A percentile compares a stretch with the other conserved stretches of the same genome.
Conservation (phyloP, 2,113 vertebrate species). For the Corythoichthys intestinalis region DNA sequence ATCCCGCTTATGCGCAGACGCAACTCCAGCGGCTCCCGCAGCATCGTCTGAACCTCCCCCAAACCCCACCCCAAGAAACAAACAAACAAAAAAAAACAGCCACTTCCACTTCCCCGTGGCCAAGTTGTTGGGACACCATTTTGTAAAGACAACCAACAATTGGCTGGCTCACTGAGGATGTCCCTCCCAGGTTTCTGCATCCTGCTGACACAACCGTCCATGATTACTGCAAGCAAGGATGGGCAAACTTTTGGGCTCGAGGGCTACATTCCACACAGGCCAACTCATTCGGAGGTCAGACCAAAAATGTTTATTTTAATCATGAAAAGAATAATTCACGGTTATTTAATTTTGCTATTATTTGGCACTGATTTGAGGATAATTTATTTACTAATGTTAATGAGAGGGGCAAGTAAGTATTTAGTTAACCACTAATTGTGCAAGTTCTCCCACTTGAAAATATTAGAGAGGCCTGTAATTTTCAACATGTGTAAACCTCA, state of each 20-base stretch:
- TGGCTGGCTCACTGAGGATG: conserved; percentile 39
- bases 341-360: neutral
- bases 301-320: conserved; percentile 13
- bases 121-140: conserved; percentile 35
- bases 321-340: neutral
- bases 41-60: conserved; percentile 76
- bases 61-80: conserved; percentile 8
- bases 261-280: neutral
- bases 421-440: too few relatives aligned
- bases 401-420: too few relatives aligned
- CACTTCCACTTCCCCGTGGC: neutral
- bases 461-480: too few relatives aligned
- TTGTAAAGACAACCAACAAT: conserved; percentile 28
- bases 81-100: neutral
- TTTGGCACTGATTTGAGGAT: neutral
- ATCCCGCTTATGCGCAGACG: conserved; percentile 75
- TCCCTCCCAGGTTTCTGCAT: conserved; percentile 34
- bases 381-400: neutral
- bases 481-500: too few relatives aligned
- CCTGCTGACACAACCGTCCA: conserved; percentile 6
- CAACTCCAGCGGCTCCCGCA: conserved; percentile 90
- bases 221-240: neutral
- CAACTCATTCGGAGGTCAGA: neutral
- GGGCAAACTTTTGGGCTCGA: neutral
- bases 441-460: too few relatives aligned